Conservation (phyloP, 1,140 invertebrate genomes). For the Aplysia californica region DNA sequence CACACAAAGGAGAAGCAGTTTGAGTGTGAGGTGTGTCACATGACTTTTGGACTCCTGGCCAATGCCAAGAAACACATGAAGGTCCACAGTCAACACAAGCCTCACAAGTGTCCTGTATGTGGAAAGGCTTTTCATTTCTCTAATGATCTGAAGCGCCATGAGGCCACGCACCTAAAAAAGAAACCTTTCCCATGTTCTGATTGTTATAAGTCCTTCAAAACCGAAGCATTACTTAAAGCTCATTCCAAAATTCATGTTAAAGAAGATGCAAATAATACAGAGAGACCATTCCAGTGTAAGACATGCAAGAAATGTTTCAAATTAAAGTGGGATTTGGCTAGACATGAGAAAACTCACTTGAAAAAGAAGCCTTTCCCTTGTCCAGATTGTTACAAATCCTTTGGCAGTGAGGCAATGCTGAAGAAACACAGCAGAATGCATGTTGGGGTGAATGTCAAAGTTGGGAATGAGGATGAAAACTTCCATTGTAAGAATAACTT, state of each 20-base stretch:
- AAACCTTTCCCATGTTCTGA: constrained; percentile 22
- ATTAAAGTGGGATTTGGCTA: constrained; percentile 18
- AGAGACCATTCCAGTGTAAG: constrained; percentile 14
- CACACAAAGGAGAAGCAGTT: constrained; percentile 24
- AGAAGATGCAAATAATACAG: neutral
- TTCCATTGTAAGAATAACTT: too few species aligned
- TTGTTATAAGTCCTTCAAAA: constrained; percentile 26
- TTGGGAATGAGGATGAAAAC: too few species aligned
- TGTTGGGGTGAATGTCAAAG: constrained; percentile 6
- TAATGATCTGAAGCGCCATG: constrained; percentile 16
- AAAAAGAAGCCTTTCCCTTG: constrained; percentile 23
- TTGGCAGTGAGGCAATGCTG: constrained; percentile 1
- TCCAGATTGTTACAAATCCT: constrained; percentile 21
- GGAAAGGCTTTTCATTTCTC: constrained; percentile 20
- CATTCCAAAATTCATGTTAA: constrained; percentile 16
- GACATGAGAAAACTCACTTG: constrained; percentile 12
- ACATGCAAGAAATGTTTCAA: constrained; percentile 16
- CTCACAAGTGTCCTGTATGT: constrained; percentile 18
- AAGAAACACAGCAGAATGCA: constrained; percentile 18
- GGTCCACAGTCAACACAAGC: constrained; percentile 17
- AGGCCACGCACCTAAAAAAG: constrained; percentile 18
- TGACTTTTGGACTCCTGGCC: constrained; percentile 17
- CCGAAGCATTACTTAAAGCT: neutral
- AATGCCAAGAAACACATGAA: constrained; percentile 26
- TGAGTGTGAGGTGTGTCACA: constrained; percentile 26